Base-by-base conservation (phyloP, 2,888 invertebrate species). In the Latrodectus hesperus region DNA sequence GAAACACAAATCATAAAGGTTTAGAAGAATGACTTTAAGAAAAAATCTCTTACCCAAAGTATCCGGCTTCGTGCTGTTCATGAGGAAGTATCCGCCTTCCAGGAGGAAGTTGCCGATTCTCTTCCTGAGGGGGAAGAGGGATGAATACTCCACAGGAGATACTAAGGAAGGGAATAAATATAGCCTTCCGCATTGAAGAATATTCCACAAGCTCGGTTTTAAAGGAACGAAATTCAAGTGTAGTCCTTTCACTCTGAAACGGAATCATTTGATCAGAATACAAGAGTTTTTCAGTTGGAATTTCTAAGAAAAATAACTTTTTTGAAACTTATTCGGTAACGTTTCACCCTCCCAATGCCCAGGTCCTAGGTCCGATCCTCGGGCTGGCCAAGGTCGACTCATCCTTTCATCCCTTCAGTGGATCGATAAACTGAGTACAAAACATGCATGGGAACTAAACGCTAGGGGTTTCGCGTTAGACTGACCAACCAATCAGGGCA, bases 41-140 rank as follows among this genome's bases (percentile, higher is more conserved):
- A 2, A 11, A 16, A 22, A 16, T 1, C 22, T 55, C 53, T 70
- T 74, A 88, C 88, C 88, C 11, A 88, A 16, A 17, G 75, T 80
- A 16, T 80, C 75, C 2, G 88, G 84, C 14, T 84, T 88, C 0
- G 88, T 84, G 12, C 52, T 67, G 14, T 80, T 75, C 49, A 84
- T 49, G 53, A 84, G 84, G 10, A 80, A 68, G n/a, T 64, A 88
- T 9, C 75, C 84, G 10, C 75, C 52, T 51, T 88, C 84, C 60
- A 70, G 17, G 9, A 70, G 49, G 4, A 71, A 11, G 10, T 53
- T 38, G 49, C 53, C 52, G 10, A 80, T 9, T 22, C 52, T 60
- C 17, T 75, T 76, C 14, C 38, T 80, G 10, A 88, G n/a, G 6
- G 76, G 75, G 22, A 60, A 79, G 0, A 76, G 8, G 1, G 65